A percentile compares a stretch with the other conserved stretches of the same genome.
phyloP scores from a whole-genome alignment of 2,797 vertebrate genomes.

The Etheostoma nigrum region DNA sequence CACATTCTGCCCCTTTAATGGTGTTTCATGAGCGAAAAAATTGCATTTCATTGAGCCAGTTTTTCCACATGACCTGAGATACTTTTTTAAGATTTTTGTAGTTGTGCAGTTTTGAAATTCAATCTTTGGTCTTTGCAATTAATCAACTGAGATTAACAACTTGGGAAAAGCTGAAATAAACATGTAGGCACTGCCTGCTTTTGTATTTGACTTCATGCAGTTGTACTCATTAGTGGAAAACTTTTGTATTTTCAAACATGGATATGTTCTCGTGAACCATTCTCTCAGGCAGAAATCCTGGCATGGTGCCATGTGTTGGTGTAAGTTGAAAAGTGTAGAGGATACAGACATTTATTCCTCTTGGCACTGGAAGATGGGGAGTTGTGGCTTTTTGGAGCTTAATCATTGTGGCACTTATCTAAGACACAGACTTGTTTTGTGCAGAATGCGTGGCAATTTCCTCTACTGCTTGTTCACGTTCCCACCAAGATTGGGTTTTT shows the following conservation, averaged over 20 bases:
- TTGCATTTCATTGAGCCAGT: neutral
- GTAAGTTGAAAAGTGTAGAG: constrained; percentile 18
- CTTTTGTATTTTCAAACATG: constrained; percentile 34
- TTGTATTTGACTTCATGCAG: constrained; percentile 18
- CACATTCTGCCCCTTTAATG: neutral
- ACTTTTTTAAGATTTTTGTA: neutral
- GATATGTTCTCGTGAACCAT: neutral
- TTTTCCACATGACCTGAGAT: neutral
- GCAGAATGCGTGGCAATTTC: constrained; percentile 42
- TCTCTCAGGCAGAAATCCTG: constrained; percentile 23
- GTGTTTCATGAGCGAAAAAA: neutral
- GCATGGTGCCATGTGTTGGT: constrained; percentile 28
- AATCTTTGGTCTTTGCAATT: constrained; percentile 22
- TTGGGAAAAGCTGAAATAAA: constrained; percentile 19
- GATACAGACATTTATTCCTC: constrained; percentile 32
- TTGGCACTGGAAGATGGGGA: constrained; percentile 34
- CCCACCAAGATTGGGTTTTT: constrained; percentile 45
- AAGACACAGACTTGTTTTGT: constrained; percentile 36
- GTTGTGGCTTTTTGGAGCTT: constrained; percentile 33
- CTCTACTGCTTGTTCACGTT: constrained; percentile 43
- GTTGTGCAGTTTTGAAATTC: constrained; percentile 9
- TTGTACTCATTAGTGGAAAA: constrained; percentile 49
- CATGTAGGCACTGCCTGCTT: constrained; percentile 19
- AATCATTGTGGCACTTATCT: constrained; percentile 40
- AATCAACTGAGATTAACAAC: constrained; percentile 7